phyloP scores from a whole-genome alignment of 2,113 vertebrate species.

The Dasyurus viverrinus region DNA sequence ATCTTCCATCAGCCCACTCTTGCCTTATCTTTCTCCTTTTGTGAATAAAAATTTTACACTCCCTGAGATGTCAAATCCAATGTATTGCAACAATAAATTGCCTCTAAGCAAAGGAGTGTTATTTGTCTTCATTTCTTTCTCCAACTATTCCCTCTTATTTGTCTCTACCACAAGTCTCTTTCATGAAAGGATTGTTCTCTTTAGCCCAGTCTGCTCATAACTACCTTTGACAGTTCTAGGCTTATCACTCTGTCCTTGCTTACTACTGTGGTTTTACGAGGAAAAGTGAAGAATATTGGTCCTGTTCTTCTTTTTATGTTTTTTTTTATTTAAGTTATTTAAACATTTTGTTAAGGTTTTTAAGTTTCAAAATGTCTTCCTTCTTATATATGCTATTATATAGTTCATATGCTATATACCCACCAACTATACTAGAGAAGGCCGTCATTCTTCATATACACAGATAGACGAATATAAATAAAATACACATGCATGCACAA shows the following conservation, averaged over 20 bases:
- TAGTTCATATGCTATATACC: no score
- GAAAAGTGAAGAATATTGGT: not conserved
- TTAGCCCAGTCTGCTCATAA: not conserved
- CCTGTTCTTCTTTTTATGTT: not conserved
- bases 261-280: not conserved
- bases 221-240: not conserved
- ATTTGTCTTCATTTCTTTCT: not conserved
- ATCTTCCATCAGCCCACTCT: not conserved
- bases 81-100: not conserved
- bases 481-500: not conserved
- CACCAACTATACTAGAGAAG: not conserved
- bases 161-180: not conserved
- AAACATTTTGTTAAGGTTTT: not conserved
- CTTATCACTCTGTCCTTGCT: not conserved
- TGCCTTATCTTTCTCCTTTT: not conserved
- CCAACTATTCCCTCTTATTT: not conserved
- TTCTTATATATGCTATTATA: not conserved
- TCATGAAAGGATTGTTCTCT: not conserved
- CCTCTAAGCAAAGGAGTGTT: not conserved
- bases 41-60: not conserved
- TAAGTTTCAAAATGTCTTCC: not conserved
- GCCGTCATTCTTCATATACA: not conserved
- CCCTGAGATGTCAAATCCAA: not conserved
- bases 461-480: not conserved
- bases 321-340: not conserved